Evolutionary conservation across 2,797 vertebrate genomes (phyloP).

Genomic region (Chromis chromis): DNA sequence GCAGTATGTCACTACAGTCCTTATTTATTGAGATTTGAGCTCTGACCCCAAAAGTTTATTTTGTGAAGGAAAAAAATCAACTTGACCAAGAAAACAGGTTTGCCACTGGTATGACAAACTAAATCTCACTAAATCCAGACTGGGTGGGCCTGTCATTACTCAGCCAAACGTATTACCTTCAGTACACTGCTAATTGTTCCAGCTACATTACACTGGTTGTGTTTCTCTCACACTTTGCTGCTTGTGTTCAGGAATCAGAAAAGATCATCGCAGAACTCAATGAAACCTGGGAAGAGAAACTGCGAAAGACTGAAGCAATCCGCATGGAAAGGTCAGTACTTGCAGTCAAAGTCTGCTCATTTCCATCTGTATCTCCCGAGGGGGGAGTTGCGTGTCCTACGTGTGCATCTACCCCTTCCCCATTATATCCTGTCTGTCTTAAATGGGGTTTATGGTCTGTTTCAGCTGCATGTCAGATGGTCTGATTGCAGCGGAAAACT

Average conservation of each 20-base stretch:
- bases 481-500: constrained; percentile 8
- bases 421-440: constrained; percentile 33
- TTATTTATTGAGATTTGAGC: background rate
- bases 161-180: background rate
- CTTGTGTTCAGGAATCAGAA: constrained; percentile 92
- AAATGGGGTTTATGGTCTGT: constrained; percentile 16
- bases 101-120: background rate
- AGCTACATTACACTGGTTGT: background rate
- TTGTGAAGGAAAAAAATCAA: background rate
- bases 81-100: background rate
- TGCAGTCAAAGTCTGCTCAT: constrained; percentile 4
- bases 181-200: background rate
- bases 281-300: constrained; percentile 99
- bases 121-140: background rate
- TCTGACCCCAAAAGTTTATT: background rate
- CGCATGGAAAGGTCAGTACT: constrained; percentile 95
- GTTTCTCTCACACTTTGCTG: constrained; percentile 17
- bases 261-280: constrained; percentile 99
- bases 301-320: constrained; percentile 97
- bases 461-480: background rate
- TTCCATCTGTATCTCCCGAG: constrained; percentile 17
- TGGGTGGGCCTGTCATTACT: background rate
- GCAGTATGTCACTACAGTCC: background rate
- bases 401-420: constrained; percentile 25
- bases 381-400: background rate